Evolutionary conservation across 2,888 invertebrate genomes (phyloP).

Genomic region (Sminthurinus aureus): DNA sequence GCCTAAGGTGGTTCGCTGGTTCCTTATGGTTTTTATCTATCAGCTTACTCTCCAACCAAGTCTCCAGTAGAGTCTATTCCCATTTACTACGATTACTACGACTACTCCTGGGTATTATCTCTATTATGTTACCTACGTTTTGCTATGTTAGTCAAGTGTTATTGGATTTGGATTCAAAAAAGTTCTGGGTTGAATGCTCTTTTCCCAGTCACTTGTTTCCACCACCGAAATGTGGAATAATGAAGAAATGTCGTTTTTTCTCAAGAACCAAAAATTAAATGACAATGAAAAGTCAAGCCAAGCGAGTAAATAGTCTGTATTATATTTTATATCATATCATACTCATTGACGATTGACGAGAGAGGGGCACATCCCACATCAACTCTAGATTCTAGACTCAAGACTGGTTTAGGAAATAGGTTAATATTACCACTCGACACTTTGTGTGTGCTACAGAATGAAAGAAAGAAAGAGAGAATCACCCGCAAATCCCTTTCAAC

Average conservation of each 20-base stretch:
- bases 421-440: slow-evolving; percentile 47
- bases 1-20: slow-evolving; percentile 37
- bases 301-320: too few relatives aligned
- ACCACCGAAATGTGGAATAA: background rate
- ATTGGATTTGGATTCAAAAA: background rate
- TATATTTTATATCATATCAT: too few relatives aligned
- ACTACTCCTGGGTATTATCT: background rate
- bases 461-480: slow-evolving; percentile 8
- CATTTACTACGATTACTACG: too few relatives aligned
- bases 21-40: slow-evolving; percentile 15
- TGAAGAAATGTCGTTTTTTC: background rate
- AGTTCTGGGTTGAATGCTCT: background rate
- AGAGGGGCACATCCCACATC: slow-evolving; percentile 34
- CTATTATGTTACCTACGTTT: slow-evolving; percentile 2
- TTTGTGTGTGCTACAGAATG: background rate
- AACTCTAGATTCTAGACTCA: too few relatives aligned
- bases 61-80: background rate
- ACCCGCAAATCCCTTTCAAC: slow-evolving; percentile 38
- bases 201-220: background rate
- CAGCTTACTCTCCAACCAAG: background rate
- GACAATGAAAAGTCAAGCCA: too few relatives aligned
- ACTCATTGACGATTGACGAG: background rate
- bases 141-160: too few relatives aligned
- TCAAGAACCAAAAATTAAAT: too few relatives aligned
- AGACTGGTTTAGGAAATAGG: slow-evolving; percentile 45